phyloP scores from a whole-genome alignment of 2,797 vertebrate species.

The Momotus momota region DNA sequence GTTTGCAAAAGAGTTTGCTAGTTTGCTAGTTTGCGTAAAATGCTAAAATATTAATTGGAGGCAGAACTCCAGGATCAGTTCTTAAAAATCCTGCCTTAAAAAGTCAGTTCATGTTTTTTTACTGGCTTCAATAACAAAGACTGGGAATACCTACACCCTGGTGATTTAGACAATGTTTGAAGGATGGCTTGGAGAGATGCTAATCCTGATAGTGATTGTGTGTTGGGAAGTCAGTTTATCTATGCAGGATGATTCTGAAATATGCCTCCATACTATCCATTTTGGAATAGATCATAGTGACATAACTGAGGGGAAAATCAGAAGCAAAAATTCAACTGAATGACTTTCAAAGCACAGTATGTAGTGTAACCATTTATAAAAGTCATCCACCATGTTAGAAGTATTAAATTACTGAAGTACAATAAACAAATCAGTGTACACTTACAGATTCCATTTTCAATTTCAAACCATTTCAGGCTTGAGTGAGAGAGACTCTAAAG shows the following conservation, averaged over 20 bases:
- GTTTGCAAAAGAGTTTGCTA: no score
- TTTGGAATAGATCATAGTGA: background rate
- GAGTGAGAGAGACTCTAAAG: background rate
- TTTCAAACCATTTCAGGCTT: background rate
- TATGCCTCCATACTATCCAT: background rate
- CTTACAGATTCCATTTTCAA: background rate
- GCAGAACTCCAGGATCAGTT: background rate
- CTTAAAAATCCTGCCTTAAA: background rate
- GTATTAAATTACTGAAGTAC: background rate
- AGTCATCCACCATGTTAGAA: background rate
- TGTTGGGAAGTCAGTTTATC: background rate
- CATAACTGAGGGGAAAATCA: background rate
- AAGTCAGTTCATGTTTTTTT: background rate
- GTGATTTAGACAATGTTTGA: background rate
- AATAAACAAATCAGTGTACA: background rate
- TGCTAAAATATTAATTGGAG: background rate
- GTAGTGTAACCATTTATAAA: background rate
- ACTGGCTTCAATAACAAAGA: background rate
- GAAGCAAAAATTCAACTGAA: background rate
- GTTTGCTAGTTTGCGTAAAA: background rate
- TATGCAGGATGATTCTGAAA: background rate
- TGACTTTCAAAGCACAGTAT: background rate
- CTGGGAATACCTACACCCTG: background rate
- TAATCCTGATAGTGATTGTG: background rate
- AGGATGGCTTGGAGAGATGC: background rate